phyloP scores from a whole-genome alignment of 2,888 invertebrate genomes.

The Parelbella ahira region DNA sequence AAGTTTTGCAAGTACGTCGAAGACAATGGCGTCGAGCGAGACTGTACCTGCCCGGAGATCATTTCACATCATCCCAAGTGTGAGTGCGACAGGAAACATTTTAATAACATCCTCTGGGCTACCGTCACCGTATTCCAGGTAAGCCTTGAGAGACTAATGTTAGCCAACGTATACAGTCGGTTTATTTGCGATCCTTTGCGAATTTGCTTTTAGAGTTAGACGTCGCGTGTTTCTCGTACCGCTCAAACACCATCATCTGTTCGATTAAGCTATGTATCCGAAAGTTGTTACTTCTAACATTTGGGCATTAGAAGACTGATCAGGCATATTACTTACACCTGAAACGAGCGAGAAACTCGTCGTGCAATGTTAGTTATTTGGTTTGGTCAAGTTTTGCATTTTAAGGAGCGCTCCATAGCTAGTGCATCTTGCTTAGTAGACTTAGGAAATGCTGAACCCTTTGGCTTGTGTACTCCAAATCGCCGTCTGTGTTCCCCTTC shows the following conservation, averaged over 20 bases:
- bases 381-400: conserved; percentile 47
- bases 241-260: conserved; percentile 9
- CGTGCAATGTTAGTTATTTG: conserved; percentile 39
- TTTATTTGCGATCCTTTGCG: conserved; percentile 74
- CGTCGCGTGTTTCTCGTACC: conserved; percentile 64
- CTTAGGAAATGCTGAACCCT: conserved; percentile 61
- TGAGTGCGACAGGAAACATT: conserved; percentile 98
- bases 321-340: background rate
- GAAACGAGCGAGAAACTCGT: conserved; percentile 61
- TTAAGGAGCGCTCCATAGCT: conserved; percentile 63
- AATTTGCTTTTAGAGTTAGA: conserved; percentile 58
- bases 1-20: conserved; percentile 99
- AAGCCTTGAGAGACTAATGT: conserved; percentile 74
- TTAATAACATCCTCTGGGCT: conserved; percentile 98
- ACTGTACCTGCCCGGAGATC: conserved; percentile 96
- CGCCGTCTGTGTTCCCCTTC: conserved; percentile 71
- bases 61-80: conserved; percentile 93
- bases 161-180: conserved; percentile 65
- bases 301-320: conserved; percentile 29
- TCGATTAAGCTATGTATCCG: conserved; percentile 22
- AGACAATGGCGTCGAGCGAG: conserved; percentile 89
- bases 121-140: conserved; percentile 99
- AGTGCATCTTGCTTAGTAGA: conserved; percentile 72
- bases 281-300: conserved; percentile 14
- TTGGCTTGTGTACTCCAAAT: conserved; percentile 74